phyloP scores from a whole-genome alignment of 1,140 invertebrate species.

The Manduca sexta region DNA sequence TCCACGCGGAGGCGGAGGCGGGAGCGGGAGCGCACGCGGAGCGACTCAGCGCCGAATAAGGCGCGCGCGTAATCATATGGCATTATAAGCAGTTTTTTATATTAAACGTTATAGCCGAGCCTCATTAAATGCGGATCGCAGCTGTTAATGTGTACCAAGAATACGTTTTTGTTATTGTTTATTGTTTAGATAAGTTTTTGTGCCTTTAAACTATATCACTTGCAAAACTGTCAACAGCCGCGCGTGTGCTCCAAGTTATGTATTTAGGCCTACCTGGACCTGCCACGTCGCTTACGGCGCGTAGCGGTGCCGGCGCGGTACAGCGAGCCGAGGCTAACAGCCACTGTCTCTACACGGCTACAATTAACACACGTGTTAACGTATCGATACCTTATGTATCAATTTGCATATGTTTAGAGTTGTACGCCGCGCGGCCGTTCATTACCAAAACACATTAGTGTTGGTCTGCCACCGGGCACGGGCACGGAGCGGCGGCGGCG shows the following conservation, averaged over 20 bases:
- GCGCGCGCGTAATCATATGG: not conserved
- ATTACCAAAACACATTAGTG: not conserved
- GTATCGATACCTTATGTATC: not conserved
- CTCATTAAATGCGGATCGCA: not conserved
- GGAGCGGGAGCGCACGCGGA: not conserved
- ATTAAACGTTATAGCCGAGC: not conserved
- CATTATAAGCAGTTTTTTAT: not conserved
- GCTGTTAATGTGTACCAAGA: too few species aligned
- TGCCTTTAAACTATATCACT: too few species aligned
- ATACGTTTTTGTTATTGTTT: too few species aligned
- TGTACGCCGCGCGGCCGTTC: not conserved
- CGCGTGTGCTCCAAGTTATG: too few species aligned
- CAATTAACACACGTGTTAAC: too few species aligned
- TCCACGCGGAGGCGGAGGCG: not conserved
- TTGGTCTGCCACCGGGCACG: not conserved
- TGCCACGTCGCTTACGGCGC: too few species aligned
- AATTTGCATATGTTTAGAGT: not conserved
- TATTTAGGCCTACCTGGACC: too few species aligned
- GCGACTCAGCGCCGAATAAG: not conserved
- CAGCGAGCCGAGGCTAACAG: too few species aligned
- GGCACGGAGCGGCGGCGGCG: slow-evolving; percentile 3
- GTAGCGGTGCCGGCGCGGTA: too few species aligned
- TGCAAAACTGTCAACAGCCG: too few species aligned
- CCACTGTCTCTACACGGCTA: too few species aligned
- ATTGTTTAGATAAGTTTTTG: too few species aligned